A percentile compares a stretch with the other conserved stretches of the same genome.
These are phyloP conservation scores for Eulimnadia texana DNA, from an alignment of 1,140 invertebrate genomes.

Conservation along the genomic window DNA sequence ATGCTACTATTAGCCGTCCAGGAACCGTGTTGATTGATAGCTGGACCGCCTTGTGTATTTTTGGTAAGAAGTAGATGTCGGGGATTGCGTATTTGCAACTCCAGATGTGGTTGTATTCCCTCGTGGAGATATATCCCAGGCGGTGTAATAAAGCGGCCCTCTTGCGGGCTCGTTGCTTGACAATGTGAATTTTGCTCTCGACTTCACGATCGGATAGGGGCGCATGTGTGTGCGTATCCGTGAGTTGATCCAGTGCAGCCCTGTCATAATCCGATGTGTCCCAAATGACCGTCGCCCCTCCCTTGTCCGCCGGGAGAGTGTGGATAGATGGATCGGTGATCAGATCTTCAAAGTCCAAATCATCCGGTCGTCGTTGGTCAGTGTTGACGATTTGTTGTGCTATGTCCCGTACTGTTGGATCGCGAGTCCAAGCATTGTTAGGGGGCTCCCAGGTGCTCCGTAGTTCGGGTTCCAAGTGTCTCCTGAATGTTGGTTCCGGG, in stretches of 20 bases:
- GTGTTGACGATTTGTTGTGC: too few relatives aligned
- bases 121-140: not conserved
- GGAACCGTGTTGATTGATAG: not conserved
- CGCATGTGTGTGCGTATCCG: not conserved
- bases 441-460: too few relatives aligned
- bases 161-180: not conserved
- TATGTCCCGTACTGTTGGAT: too few relatives aligned
- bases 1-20: not conserved
- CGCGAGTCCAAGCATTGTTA: too few relatives aligned
- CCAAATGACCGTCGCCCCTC: not conserved
- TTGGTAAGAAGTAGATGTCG: not conserved
- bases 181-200: not conserved
- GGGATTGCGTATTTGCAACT: not conserved
- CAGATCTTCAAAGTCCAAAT: not conserved
- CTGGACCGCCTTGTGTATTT: not conserved
- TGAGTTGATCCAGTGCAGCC: not conserved
- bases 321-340: not conserved
- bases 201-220: not conserved
- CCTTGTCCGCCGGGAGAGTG: not conserved
- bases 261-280: not conserved
- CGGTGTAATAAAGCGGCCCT: not conserved
- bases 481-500: too few relatives aligned
- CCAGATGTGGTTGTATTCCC: not conserved
- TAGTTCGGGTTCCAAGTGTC: too few relatives aligned
- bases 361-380: too few relatives aligned